Evolutionary conservation across 1,140 invertebrate genomes (phyloP).

Genomic region (Drosophila tani): DNA sequence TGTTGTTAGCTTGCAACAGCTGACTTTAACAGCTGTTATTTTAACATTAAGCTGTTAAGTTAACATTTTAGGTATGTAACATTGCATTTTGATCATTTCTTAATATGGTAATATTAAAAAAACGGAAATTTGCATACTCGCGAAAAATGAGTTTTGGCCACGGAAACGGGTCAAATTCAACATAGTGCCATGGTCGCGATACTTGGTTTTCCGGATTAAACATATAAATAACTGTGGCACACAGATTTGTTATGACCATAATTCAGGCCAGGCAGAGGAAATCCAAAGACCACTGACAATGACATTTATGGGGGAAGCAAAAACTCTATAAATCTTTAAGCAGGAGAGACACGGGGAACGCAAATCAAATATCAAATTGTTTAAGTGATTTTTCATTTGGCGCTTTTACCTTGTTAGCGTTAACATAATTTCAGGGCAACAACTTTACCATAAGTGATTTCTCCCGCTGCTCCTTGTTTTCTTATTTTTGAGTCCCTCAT

Average conservation of each 20-base stretch:
- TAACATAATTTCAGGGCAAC: slow-evolving; percentile 77
- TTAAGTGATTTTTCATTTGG: slow-evolving; percentile 83
- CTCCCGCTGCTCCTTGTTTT: slow-evolving; percentile 12
- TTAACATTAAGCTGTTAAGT: no score
- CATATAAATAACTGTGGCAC: slow-evolving; percentile 13
- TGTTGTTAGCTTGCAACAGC: no score
- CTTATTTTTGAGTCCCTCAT: slow-evolving; percentile 23
- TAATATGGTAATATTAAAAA: no score
- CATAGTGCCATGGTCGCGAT: no score
- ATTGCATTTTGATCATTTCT: no score
- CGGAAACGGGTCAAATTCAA: no score
- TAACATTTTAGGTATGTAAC: no score
- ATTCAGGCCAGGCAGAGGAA: slow-evolving; percentile 45
- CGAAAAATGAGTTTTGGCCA: no score
- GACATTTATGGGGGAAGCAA: slow-evolving; percentile 61
- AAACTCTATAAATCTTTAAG: slow-evolving; percentile 75
- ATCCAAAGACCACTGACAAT: slow-evolving; percentile 63
- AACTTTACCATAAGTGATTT: slow-evolving; percentile 76
- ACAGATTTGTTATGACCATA: slow-evolving; percentile 76
- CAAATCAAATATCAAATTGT: slow-evolving; percentile 82
- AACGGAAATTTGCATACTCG: no score
- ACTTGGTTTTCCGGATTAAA: background rate
- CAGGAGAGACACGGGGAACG: slow-evolving; percentile 25
- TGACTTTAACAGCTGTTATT: no score
- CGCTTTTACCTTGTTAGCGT: slow-evolving; percentile 79